phyloP scores from a whole-genome alignment of 2,888 invertebrate species.

The Zaprionus bogoriensis region DNA sequence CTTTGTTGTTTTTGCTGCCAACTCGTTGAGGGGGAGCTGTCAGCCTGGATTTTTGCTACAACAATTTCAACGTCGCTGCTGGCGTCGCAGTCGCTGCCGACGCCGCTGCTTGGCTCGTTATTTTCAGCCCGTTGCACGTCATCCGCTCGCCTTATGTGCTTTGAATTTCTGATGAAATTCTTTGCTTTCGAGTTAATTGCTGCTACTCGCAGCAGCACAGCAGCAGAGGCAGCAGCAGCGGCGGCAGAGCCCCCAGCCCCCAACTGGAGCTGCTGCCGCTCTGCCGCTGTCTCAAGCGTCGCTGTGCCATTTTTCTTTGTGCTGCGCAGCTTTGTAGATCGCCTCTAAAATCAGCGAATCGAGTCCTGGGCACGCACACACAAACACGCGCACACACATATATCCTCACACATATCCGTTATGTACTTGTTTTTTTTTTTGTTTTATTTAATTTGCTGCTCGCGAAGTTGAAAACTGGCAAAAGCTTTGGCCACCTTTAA shows the following conservation, averaged over 20 bases:
- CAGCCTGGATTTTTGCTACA: slow-evolving; percentile 76
- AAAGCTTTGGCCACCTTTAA: slow-evolving; percentile 27
- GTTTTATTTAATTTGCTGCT: slow-evolving; percentile 16
- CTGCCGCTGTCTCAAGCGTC: slow-evolving; percentile 48
- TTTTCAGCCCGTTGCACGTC: slow-evolving; percentile 72
- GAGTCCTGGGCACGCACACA: slow-evolving; percentile 47
- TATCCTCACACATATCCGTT: neutral
- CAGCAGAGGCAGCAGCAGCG: slow-evolving; percentile 8
- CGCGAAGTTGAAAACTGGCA: slow-evolving; percentile 29
- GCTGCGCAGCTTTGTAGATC: slow-evolving; percentile 66
- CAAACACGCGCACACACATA: slow-evolving; percentile 12
- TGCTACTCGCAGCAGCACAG: slow-evolving; percentile 32
- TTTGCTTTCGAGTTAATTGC: slow-evolving; percentile 78
- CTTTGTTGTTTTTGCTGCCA: slow-evolving; percentile 52
- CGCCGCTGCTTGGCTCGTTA: slow-evolving; percentile 46
- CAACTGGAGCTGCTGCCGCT: slow-evolving; percentile 19
- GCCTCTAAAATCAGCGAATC: slow-evolving; percentile 48
- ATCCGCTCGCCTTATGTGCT: slow-evolving; percentile 68
- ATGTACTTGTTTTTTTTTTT: neutral
- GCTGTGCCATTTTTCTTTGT: slow-evolving; percentile 74
- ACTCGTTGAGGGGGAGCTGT: slow-evolving; percentile 69
- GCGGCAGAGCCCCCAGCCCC: slow-evolving; percentile 33
- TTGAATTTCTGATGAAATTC: slow-evolving; percentile 80
- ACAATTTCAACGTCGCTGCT: slow-evolving; percentile 52
- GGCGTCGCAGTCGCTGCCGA: slow-evolving; percentile 41